These are phyloP conservation scores for Carlito syrichta DNA, from an alignment of 2,113 vertebrate genomes.

Conservation along the genomic window DNA sequence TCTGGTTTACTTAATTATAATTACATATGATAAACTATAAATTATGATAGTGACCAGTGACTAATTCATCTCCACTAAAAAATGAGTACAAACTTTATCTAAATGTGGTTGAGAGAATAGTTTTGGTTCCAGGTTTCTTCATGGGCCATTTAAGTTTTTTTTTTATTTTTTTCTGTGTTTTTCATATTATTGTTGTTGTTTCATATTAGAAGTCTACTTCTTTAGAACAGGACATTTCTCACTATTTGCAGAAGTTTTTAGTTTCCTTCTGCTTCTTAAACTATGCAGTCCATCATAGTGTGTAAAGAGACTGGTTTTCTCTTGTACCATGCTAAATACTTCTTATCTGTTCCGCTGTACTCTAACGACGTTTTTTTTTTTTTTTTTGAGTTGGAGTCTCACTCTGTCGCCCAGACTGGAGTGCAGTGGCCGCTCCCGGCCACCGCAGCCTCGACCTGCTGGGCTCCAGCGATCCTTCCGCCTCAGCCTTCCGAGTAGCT, in stretches of 20 bases:
- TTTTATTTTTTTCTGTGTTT: background rate
- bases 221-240: constrained; percentile 41
- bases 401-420: too few relatives aligned
- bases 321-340: background rate
- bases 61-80: background rate
- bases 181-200: constrained; percentile 15
- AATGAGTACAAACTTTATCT: background rate
- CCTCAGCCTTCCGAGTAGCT: too few relatives aligned
- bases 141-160: background rate
- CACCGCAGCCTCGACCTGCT: too few relatives aligned
- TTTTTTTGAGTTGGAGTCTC: too few relatives aligned
- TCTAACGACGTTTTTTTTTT: accelerated
- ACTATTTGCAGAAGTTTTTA: constrained; percentile 1
- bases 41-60: background rate
- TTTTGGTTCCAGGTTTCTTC: background rate
- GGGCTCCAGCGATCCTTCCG: too few relatives aligned
- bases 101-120: background rate
- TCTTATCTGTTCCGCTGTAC: background rate
- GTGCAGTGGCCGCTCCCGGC: too few relatives aligned
- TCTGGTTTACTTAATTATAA: background rate
- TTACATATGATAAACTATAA: background rate
- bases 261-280: constrained; percentile 46
- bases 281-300: background rate
- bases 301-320: background rate
- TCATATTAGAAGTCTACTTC: background rate